phyloP scores from a whole-genome alignment of 2,888 invertebrate genomes.

The Campaea margaritaria region DNA sequence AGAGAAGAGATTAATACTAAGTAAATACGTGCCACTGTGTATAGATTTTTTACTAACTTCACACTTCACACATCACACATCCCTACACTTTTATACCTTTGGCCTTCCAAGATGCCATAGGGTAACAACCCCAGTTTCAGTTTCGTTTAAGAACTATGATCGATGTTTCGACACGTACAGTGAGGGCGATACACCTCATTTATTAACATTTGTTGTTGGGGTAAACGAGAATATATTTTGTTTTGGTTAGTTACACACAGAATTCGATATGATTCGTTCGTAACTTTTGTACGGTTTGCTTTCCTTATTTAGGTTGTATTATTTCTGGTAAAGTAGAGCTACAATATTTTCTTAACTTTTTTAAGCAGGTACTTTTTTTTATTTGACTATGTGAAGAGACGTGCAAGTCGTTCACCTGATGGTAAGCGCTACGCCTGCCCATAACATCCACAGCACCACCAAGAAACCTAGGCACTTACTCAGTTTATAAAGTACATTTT shows the following conservation, averaged over 20 bases:
- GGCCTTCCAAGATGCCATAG: conserved; percentile 35
- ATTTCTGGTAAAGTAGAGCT: not conserved
- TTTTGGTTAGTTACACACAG: conserved; percentile 31
- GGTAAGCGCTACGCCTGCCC: too few relatives aligned
- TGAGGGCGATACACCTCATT: conserved; percentile 56
- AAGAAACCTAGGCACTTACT: too few relatives aligned
- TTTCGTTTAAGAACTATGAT: conserved; percentile 59
- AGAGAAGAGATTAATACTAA: too few relatives aligned
- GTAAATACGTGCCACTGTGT: not conserved
- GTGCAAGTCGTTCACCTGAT: too few relatives aligned
- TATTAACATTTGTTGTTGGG: conserved; percentile 58
- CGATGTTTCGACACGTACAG: conserved; percentile 66
- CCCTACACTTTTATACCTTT: not conserved
- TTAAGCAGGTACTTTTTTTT: too few relatives aligned
- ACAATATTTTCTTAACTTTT: too few relatives aligned
- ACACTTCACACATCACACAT: too few relatives aligned
- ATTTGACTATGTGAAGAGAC: too few relatives aligned
- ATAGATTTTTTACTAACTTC: too few relatives aligned
- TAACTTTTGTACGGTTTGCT: not conserved
- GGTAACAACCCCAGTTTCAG: conserved; percentile 50
- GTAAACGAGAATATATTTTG: conserved; percentile 46
- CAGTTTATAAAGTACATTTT: too few relatives aligned
- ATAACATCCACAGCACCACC: too few relatives aligned
- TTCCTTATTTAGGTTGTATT: not conserved
- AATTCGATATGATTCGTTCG: conserved; percentile 7